phyloP scores from a whole-genome alignment of 2,797 vertebrate genomes.

The Buphagus erythrorhynchus region DNA sequence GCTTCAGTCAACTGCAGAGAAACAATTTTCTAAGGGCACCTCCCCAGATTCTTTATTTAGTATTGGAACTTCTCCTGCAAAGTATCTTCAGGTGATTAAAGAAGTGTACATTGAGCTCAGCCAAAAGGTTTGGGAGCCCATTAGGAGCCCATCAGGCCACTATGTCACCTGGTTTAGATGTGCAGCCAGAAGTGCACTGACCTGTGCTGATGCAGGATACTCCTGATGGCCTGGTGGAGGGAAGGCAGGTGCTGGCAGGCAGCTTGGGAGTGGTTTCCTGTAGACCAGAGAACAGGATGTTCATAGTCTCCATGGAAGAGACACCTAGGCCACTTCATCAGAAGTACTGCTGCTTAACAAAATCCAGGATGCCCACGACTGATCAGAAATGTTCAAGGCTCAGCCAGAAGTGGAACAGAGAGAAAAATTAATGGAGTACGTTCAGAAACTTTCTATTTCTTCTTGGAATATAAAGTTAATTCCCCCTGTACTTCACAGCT shows the following conservation, averaged over 20 bases:
- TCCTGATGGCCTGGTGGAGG: neutral
- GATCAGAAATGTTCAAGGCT: neutral
- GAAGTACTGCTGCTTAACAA: neutral
- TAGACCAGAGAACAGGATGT: neutral
- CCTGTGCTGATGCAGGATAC: constrained; percentile 7
- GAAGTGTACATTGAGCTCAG: neutral
- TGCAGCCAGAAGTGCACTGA: neutral
- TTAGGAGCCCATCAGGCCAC: neutral
- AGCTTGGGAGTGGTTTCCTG: neutral
- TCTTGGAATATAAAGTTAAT: neutral
- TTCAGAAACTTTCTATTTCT: neutral
- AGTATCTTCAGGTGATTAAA: neutral
- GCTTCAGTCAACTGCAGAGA: neutral
- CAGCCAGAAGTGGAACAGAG: neutral
- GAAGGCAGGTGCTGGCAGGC: neutral
- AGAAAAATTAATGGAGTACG: neutral
- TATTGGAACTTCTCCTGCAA: neutral
- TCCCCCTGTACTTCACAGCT: neutral
- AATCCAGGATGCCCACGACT: neutral
- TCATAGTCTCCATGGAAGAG: neutral
- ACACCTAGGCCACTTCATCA: neutral
- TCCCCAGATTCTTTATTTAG: neutral
- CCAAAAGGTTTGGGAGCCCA: neutral
- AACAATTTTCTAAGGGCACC: neutral
- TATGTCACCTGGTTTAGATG: neutral